phyloP scores from a whole-genome alignment of 2,888 invertebrate genomes.

The Tromatobia lineatoria region DNA sequence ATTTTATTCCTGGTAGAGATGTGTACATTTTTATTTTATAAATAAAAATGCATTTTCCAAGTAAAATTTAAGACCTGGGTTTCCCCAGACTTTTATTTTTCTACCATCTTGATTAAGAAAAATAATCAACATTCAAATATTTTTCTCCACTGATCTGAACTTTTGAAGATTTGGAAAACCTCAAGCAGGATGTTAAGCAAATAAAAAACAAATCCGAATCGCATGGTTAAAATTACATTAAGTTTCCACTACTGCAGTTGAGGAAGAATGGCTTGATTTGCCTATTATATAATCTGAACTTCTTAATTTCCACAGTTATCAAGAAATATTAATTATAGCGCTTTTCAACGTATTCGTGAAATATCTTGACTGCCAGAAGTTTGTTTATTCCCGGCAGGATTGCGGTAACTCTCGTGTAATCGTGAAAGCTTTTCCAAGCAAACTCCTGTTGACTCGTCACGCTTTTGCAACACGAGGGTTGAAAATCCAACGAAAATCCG shows the following conservation, averaged over 20 bases:
- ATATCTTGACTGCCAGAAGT: not conserved
- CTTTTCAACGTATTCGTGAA: not conserved
- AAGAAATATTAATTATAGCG: not conserved
- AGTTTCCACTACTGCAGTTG: not conserved
- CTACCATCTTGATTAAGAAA: too few species aligned
- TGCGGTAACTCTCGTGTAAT: conserved; percentile 44
- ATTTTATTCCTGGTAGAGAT: too few species aligned
- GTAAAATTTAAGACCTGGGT: too few species aligned
- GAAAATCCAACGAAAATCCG: conserved; percentile 86
- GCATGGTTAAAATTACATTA: not conserved
- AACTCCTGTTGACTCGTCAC: conserved; percentile 23
- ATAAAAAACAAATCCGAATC: too few species aligned
- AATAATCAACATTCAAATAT: not conserved
- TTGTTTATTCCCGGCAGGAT: not conserved
- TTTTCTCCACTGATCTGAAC: too few species aligned
- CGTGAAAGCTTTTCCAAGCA: conserved; percentile 55
- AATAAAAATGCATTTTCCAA: too few species aligned
- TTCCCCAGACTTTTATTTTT: too few species aligned
- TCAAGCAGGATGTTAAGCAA: too few species aligned
- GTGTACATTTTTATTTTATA: too few species aligned
- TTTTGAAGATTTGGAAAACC: too few species aligned
- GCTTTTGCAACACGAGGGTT: conserved; percentile 78
- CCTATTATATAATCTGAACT: not conserved
- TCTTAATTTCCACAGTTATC: not conserved
- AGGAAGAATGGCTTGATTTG: not conserved